Conservation (phyloP, 1,140 invertebrate genomes). For the Coenobita brevimanus region DNA sequence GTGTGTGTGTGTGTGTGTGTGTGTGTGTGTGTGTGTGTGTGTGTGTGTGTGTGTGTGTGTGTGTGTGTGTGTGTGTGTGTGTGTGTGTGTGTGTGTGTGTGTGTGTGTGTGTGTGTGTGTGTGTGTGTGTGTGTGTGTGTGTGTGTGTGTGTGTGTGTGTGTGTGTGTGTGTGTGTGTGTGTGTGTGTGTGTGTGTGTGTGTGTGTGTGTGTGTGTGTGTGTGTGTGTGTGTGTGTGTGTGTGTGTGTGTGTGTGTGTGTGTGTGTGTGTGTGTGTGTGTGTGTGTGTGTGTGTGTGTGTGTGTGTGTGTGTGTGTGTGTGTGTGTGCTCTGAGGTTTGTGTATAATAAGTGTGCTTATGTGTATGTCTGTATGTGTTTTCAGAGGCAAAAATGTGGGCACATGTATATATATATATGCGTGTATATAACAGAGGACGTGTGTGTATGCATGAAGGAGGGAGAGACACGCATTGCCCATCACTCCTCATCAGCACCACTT, state of each 20-base stretch:
- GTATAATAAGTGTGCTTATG: no score
- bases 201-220: no score
- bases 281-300: conserved; percentile 18
- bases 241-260: conserved; percentile 1
- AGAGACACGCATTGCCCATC: no score
- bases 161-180: background rate
- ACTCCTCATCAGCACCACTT: no score
- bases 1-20: conserved; percentile 22
- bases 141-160: no score
- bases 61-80: background rate
- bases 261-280: conserved; percentile 22
- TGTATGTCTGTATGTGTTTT: no score
- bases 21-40: conserved; percentile 18
- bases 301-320: conserved; percentile 16
- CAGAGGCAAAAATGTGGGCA: no score
- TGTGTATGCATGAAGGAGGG: no score
- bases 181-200: conserved; percentile 7
- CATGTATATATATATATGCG: no score
- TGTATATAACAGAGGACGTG: no score
- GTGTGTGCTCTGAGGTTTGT: background rate
- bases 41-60: conserved; percentile 16
- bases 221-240: no score
- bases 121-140: background rate
- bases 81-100: background rate
- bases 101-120: background rate